Conservation (phyloP, 1,140 invertebrate genomes). For the Ectropis grisescens region DNA sequence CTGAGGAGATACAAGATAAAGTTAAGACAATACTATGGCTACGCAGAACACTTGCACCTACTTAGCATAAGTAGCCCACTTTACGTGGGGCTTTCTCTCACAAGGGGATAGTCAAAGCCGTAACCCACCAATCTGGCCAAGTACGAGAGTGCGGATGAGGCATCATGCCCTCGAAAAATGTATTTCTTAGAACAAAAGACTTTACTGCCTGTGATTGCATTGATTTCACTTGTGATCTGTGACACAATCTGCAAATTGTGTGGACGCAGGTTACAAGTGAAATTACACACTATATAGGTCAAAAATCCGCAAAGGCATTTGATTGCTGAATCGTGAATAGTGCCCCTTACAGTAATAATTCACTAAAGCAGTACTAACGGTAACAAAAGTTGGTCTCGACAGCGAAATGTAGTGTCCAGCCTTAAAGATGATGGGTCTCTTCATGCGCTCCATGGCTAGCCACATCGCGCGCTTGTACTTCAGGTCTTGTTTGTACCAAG, state of each 20-base stretch:
- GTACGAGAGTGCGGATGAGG: background rate
- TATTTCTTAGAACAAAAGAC: background rate
- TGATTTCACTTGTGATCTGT: background rate
- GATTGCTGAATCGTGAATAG: no score
- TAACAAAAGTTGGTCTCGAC: constrained; percentile 62
- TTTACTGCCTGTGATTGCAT: background rate
- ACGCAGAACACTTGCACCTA: background rate
- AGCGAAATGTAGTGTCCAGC: constrained; percentile 65
- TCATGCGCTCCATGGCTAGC: constrained; percentile 61
- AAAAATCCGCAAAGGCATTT: constrained; percentile 1
- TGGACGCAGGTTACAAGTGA: background rate
- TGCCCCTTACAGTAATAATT: no score
- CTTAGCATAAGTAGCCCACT: no score
- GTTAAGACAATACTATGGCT: background rate
- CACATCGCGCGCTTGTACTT: constrained; percentile 50
- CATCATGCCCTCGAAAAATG: background rate
- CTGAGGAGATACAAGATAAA: constrained; percentile 15
- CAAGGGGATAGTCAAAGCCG: background rate
- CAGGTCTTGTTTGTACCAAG: constrained; percentile 50
- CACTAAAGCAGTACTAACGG: no score
- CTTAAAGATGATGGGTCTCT: constrained; percentile 50
- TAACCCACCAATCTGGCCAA: background rate
- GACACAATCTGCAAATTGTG: background rate
- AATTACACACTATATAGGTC: background rate
- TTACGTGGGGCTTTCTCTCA: background rate